Base-by-base conservation (phyloP, 2,113 vertebrate genomes). In the Furnarius figulus region DNA sequence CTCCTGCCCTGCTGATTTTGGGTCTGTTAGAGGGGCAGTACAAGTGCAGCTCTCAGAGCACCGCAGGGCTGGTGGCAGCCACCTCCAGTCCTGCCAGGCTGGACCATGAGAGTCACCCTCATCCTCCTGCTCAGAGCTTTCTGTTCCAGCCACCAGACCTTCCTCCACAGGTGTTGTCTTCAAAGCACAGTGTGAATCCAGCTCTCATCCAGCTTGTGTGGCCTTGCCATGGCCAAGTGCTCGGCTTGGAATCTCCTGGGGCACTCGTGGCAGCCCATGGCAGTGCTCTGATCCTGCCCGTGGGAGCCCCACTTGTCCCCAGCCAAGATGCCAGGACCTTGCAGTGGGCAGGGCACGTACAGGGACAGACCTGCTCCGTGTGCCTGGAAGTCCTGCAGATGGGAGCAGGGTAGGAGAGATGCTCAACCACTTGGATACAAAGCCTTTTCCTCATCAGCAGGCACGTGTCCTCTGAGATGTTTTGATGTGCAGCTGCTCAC, bases 121-220 rank as follows among this genome's bases (percentile, higher is more conserved):
- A 22, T 74, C 78, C 24, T 84, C 44, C 15, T 1, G 1, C 20
- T 58, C 3, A 0, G 31, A 87, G 56, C 55, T 47, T 22, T 72
- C 31, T 28, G 18, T 72, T 46, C 47, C 19, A 65, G 49, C 59
- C 47, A 12, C 23, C 35, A 71, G 62, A 35, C 12, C 67, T 47
- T 67, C 52, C 7, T 67, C 62, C 6, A 61, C 23, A 75, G 80
- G 62, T 0, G 0, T 50, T 14, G 1, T 35, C 40, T 9, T 44
- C 55, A 4, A 25, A 20, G 31, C 11, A 3, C 0, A 0, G 25
- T 1, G 4, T 46, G 37, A 33, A 13, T 39, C 40, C 4, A 46
- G 87, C 30, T 91, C 50, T 85, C 3, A 0, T 73, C 59, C 87
- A 59, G 44, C 44, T 73, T 9, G 8, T 35, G 50, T 71, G 74